Evolutionary conservation across 2,113 vertebrate species (phyloP), one percentile per base, ranked within the genome.

Genomic region (Loxodonta africana): DNA sequence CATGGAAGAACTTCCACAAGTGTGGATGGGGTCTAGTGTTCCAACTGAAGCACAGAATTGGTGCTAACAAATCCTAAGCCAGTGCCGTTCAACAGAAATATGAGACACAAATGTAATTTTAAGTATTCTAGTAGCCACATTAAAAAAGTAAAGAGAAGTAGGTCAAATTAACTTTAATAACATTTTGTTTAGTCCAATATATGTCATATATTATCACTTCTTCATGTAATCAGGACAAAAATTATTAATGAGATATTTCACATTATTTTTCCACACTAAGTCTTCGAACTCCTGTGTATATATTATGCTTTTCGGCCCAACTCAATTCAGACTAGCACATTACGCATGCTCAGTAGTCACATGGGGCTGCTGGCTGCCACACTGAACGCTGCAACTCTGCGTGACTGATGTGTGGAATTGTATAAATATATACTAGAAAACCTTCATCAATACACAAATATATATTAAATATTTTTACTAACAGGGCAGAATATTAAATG

Each of bases 71-170:
- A 92, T n/a, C 53, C 92, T 21, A 63, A 44, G 18, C 48, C 60
- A 6, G 48, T 15, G 37, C 83, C 44, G 33, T 74, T 65, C 33
- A 28, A 25, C 17, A 17, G 83, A 67, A 87, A 71, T 5, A 41
- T 3, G 21, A 82, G 14, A 60, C 48, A 30, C 60, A 30, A 37
- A 30, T 12, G 7, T 18, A 11, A 71, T 28, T n/a, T 41, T 28
- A 83, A 77, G 25, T n/a, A 28, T 83, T 28, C 77, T 78, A 33
- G 33, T 15, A 62, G 88, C 25, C 77, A 62, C 18, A 17, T 44
- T 65, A 95, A 86, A 91, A 80, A 53, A 48, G 48, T 48, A 63
- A 51, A 91, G 91, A 62, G 14, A 81, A 91, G 51, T 26, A 78
- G 76, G 26, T 48, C 26, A 77, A 60, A 21, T 60, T 87, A 69